Evolutionary conservation across 2,113 vertebrate genomes (phyloP).

Genomic region (Pholis gunnellus): DNA sequence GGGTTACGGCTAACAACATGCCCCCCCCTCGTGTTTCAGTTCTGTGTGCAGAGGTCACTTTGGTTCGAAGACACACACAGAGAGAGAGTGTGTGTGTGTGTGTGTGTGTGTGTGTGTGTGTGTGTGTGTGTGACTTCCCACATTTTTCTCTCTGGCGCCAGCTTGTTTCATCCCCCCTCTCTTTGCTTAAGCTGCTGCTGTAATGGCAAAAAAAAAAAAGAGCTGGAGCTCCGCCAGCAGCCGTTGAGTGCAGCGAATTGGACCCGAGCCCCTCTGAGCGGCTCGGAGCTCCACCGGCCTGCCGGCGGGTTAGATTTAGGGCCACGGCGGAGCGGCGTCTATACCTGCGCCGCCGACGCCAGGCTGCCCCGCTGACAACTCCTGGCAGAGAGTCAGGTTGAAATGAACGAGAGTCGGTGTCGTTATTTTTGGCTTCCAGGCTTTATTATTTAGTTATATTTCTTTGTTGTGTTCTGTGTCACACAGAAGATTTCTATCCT

Average conservation of each 20-base stretch:
- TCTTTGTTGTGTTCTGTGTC: neutral
- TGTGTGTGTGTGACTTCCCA: conserved; percentile 5
- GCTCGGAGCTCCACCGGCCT: neutral
- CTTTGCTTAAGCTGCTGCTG: conserved; percentile 25
- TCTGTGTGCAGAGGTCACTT: conserved; percentile 21
- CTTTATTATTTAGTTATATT: neutral
- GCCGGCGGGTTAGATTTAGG: conserved; percentile 15
- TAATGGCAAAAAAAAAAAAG: conserved; percentile 20
- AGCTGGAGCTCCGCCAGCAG: conserved; percentile 37
- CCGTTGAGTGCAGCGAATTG: neutral
- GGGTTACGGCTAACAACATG: neutral
- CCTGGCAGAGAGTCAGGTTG: neutral
- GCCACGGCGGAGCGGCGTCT: neutral
- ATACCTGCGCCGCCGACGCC: neutral
- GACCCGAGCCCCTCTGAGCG: conserved; percentile 8
- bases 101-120: conserved; percentile 2
- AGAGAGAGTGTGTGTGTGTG: neutral
- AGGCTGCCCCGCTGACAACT: neutral
- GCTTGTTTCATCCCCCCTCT: conserved; percentile 3
- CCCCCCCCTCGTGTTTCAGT: neutral
- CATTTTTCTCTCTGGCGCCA: conserved; percentile 14
- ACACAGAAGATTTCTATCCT: neutral
- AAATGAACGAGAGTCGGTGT: neutral
- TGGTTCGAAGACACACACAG: neutral
- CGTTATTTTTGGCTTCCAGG: neutral